These are phyloP conservation scores for Notothenia coriiceps DNA, from an alignment of 2,113 vertebrate species.

Conservation along the genomic window DNA sequence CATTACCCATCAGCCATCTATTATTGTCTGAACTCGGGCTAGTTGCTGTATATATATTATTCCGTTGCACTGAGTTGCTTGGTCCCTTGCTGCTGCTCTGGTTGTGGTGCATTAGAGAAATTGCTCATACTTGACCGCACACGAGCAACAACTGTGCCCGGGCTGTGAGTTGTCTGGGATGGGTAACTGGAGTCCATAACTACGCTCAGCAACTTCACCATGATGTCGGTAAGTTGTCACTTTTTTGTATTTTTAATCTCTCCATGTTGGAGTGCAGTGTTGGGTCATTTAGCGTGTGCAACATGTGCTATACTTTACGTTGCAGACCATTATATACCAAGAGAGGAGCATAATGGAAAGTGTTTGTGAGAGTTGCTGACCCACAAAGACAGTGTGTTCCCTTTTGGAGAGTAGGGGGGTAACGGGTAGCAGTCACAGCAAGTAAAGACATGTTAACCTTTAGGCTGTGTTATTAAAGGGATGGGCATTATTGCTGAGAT, in stretches of 20 bases:
- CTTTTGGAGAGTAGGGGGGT: background rate
- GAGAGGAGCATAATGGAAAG: too few relatives aligned
- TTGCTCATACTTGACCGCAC: background rate
- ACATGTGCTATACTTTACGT: background rate
- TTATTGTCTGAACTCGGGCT: conserved; percentile 29
- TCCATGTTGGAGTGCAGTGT: background rate
- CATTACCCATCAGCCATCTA: conserved; percentile 52
- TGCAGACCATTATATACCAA: background rate
- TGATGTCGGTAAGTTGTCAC: conserved; percentile 67
- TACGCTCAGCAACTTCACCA: conserved; percentile 25
- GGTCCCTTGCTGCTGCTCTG: rapidly evolving
- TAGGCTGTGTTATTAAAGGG: too few relatives aligned
- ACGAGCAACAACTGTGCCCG: background rate
- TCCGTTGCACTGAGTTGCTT: background rate
- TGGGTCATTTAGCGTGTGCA: background rate
- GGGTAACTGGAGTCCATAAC: background rate
- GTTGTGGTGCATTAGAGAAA: background rate
- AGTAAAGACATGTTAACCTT: background rate
- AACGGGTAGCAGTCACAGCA: too few relatives aligned
- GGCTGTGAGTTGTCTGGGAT: conserved; percentile 1
- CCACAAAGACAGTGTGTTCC: background rate
- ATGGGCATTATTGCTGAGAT: background rate
- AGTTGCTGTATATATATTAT: background rate
- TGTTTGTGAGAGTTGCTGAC: background rate
- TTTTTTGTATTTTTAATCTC: background rate